Evolutionary conservation across 2,113 vertebrate species (phyloP), one percentile per base, ranked within the genome.

Genomic region (Coptodon bakossiorum): DNA sequence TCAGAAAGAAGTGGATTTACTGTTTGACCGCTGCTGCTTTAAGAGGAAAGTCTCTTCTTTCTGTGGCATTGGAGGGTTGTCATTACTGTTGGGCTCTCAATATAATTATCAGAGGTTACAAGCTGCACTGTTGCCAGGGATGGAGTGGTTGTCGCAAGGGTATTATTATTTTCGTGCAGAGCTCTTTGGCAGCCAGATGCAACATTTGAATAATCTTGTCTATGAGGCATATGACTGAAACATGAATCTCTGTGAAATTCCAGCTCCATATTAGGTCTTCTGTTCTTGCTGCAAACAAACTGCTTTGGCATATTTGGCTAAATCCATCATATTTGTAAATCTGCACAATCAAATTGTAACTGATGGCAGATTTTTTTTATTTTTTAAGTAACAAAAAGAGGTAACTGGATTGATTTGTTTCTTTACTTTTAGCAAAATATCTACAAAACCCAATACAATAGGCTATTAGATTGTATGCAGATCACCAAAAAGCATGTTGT

Each of bases 101-200:
- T 94, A 92, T 95, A 95, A 95, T 96, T 94, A 96, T 95, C 93
- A 95, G 95, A 94, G 94, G 93, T 95, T 93, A 91, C 91, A 92
- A 93, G 94, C 88, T 82, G 88, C 27, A 22, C 83, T 31, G 81
- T 89, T 94, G 94, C 95, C 96, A 96, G 92, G 86, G 93, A 95
- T 91, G 27, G 89, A 94, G 94, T 91, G 95, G 91, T 95, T 92
- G 94, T 94, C 93, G 86, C 92, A 95, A 92, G 94, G 94, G 91
- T 96, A 92, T 96, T 93, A 96, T 96, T 96, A 96, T 96, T 95
- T 95, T 94, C 78, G 53, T 90, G 88, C 90, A 66, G 85, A 88
- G 88, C 86, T 88, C 89, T 92, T 89, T 95, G 93, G 95, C 92
- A 95, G 91, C 82, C 93, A 93, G 86, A 94, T 90, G 81, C 90